phyloP scores from a whole-genome alignment of 2,797 vertebrate species.

The Anguilla megastoma region DNA sequence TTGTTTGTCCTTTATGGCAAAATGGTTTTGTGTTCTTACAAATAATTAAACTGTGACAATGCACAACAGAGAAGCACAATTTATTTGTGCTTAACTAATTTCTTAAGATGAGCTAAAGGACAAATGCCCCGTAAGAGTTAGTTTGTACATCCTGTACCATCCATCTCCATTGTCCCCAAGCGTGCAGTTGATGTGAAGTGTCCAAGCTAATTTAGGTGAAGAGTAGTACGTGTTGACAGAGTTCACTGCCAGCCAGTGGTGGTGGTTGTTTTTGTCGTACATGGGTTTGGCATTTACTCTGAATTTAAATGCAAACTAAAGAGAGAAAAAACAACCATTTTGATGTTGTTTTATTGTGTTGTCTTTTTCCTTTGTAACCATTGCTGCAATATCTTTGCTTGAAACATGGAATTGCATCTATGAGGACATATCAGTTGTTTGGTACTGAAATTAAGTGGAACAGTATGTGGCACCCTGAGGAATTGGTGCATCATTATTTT shows the following conservation, averaged over 20 bases:
- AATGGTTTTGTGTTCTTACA: background rate
- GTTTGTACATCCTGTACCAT: background rate
- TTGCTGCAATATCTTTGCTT: background rate
- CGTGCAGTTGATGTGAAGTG: background rate
- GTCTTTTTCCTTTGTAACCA: background rate
- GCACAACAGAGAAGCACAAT: background rate
- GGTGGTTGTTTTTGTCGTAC: background rate
- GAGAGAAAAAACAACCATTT: background rate
- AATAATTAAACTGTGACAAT: background rate
- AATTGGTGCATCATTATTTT: background rate
- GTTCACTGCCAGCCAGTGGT: background rate
- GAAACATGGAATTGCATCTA: background rate
- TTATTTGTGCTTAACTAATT: background rate
- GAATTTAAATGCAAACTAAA: background rate
- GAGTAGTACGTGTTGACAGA: background rate
- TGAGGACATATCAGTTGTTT: background rate
- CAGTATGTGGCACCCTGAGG: background rate
- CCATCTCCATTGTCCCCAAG: background rate
- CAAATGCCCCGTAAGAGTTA: background rate
- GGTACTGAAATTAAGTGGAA: constrained; percentile 16
- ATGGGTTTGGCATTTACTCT: background rate
- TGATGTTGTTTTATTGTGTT: background rate
- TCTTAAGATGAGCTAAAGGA: background rate
- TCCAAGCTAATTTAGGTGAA: background rate
- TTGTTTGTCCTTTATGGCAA: background rate